Evolutionary conservation across 2,888 invertebrate species (phyloP).

Genomic region (Sarcophaga caerulescens): DNA sequence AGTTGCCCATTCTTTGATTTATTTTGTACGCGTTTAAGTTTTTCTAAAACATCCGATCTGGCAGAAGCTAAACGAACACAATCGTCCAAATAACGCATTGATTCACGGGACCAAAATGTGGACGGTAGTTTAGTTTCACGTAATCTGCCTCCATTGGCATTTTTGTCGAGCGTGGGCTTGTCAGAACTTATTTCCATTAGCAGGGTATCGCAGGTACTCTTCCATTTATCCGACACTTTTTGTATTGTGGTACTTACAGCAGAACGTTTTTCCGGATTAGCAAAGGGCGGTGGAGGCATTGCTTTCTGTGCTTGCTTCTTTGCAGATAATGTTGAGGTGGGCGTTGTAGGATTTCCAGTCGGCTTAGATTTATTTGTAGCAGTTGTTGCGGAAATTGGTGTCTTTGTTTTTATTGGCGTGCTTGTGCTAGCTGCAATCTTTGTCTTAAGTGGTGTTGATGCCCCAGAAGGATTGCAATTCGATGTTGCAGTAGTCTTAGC

Average conservation of each 20-base stretch:
- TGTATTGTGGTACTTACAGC: conserved; percentile 40
- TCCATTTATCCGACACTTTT: conserved; percentile 52
- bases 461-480: not conserved
- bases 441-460: not conserved
- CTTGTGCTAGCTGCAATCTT: not conserved
- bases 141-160: conserved; percentile 60
- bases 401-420: not conserved
- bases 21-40: conserved; percentile 74
- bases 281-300: conserved; percentile 48
- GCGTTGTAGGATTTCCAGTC: not conserved
- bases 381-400: not conserved
- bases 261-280: conserved; percentile 55
- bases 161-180: conserved; percentile 49
- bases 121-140: conserved; percentile 71
- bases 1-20: conserved; percentile 77
- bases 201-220: conserved; percentile 58
- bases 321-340: not conserved
- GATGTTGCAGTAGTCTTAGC: conserved; percentile 17
- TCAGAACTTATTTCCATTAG: conserved; percentile 52
- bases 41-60: conserved; percentile 70
- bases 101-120: conserved; percentile 79
- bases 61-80: conserved; percentile 70
- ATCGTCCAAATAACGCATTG: conserved; percentile 76
- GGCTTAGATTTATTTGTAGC: conserved; percentile 29
- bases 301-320: conserved; percentile 52